phyloP scores from a whole-genome alignment of 2,113 vertebrate genomes.

The Eptesicus fuscus region DNA sequence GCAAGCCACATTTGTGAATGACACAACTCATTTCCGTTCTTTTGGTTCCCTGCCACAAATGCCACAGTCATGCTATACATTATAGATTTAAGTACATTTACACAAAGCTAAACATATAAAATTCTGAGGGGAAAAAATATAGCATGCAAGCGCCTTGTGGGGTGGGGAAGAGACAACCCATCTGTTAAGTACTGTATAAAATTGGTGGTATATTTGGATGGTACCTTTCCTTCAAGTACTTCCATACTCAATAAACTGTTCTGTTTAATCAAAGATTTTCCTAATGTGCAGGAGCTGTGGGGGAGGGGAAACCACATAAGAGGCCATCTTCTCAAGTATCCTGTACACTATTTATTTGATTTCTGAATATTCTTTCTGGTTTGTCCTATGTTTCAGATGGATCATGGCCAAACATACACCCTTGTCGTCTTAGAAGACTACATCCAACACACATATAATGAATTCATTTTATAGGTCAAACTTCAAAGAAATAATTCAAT shows the following conservation, averaged over 20 bases:
- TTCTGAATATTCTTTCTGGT: constrained; percentile 43
- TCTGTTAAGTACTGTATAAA: background rate
- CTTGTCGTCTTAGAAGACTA: constrained; percentile 40
- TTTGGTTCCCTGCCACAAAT: constrained; percentile 54
- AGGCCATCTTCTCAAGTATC: constrained; percentile 9
- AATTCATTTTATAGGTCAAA: constrained; percentile 38
- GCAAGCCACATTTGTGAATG: constrained; percentile 51
- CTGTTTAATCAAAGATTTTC: constrained; percentile 38
- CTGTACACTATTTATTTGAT: background rate
- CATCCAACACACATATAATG: background rate
- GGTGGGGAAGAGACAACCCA: background rate
- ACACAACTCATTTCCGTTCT: constrained; percentile 51
- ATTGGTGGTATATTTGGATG: background rate
- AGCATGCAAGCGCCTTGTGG: background rate
- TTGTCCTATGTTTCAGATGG: constrained; percentile 37
- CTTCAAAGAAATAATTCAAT: constrained; percentile 20
- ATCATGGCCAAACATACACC: constrained; percentile 16
- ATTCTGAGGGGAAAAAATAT: background rate
- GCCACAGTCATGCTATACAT: constrained; percentile 31
- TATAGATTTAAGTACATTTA: constrained; percentile 34
- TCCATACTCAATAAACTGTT: constrained; percentile 29
- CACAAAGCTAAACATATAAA: constrained; percentile 38
- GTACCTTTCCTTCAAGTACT: constrained; percentile 20
- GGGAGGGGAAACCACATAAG: background rate
- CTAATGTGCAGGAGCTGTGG: background rate